These are phyloP conservation scores for Leucoraja ocellata DNA, from an alignment of 2,797 vertebrate species.

Conservation along the genomic window DNA sequence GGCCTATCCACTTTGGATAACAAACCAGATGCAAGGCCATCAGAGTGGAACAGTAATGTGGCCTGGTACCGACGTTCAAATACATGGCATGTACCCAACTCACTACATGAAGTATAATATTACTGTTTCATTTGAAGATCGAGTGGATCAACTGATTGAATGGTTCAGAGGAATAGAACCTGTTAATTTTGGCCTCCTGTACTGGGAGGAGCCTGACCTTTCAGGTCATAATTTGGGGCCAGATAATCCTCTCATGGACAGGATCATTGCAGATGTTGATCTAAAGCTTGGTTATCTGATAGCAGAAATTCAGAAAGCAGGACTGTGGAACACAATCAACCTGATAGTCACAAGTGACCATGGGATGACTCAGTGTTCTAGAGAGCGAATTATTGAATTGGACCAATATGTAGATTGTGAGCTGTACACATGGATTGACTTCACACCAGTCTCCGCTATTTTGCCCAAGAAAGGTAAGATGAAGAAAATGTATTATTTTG, in stretches of 20 bases:
- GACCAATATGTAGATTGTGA: constrained; percentile 71
- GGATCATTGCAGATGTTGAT: constrained; percentile 69
- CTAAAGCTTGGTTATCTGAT: constrained; percentile 75
- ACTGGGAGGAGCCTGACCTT: constrained; percentile 86
- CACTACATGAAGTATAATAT: constrained; percentile 71
- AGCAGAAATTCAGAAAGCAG: constrained; percentile 64
- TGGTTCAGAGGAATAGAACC: constrained; percentile 74
- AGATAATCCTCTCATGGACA: constrained; percentile 69
- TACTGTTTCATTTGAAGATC: constrained; percentile 69
- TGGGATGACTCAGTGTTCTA: constrained; percentile 77
- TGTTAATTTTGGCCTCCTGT: constrained; percentile 78
- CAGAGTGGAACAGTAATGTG: constrained; percentile 81
- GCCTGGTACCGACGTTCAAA: constrained; percentile 82
- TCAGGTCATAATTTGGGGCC: constrained; percentile 75
- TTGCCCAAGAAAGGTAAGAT: constrained; percentile 76
- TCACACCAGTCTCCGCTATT: constrained; percentile 75
- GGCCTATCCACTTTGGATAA: constrained; percentile 79
- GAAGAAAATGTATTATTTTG: not conserved
- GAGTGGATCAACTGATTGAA: constrained; percentile 68
- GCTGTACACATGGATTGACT: constrained; percentile 72
- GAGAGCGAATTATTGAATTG: constrained; percentile 73
- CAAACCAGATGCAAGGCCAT: constrained; percentile 70
- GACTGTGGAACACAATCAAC: constrained; percentile 69
- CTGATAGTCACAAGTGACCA: constrained; percentile 87
- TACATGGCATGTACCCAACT: constrained; percentile 65